Base-by-base conservation (phyloP, 2,797 vertebrate species). In the Sciurus vulgaris region DNA sequence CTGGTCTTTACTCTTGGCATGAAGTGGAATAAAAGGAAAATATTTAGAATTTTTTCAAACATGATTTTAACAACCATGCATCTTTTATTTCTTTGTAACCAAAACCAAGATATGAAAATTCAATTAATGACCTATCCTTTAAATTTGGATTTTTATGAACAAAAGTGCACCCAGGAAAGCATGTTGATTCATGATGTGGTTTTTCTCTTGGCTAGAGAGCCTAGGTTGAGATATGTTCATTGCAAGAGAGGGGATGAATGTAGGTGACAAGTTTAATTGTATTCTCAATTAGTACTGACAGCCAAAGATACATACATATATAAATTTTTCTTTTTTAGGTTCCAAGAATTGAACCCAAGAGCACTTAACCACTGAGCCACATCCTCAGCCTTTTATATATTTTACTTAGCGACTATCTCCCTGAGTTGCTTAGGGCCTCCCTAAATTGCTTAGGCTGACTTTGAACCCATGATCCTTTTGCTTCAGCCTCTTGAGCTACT, bases 51-150 rank as follows among this genome's bases (percentile, higher is more conserved):
- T 93, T 81, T 82, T 78, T 77, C 38, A 87, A 78, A 85, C 15
- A 61, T 54, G 74, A 49, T 89, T 91, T 89, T 89, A 13, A 41
- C 63, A 65, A 81, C 11, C 72, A 79, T 30, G 18, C 26, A 59
- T 83, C 84, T 96, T 61, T 63, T 41, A 61, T 73, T 82, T 56
- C 17, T 91, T 87, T 90, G 14, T 73, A 95, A 92, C 12, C 51
- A 70, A 81, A 91, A 35, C 72, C 5, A 76, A 77, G 89, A 74
- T 3, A 70, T 28, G 22, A 15, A 86, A 78, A 51, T 70, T 77
- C 35, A 63, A n/a, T 67, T 51, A 82, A 38, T 44, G 22, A 74
- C 17, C 10, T 67, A 41, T 0, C 1, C 28, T 94, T 92, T 86
- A 79, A 70, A 83, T 94, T 78, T 76, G 7, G 30, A 51, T 51